Evolutionary conservation across 2,888 invertebrate genomes (phyloP).

Genomic region (Caenorhabditis sp.): DNA sequence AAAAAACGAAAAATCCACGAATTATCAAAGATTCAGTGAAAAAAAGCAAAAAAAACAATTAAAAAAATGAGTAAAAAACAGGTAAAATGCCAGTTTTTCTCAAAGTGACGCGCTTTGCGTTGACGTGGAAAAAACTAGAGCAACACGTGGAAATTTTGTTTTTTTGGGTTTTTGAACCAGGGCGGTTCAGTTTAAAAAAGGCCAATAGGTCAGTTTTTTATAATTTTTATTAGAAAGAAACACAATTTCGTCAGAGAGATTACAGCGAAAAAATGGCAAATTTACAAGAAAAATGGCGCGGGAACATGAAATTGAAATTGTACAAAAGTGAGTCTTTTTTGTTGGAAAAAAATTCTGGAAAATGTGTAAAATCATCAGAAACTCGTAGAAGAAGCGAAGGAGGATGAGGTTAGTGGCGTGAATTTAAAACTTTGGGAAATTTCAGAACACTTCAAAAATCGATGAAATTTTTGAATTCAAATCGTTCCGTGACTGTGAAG

Average conservation of each 20-base stretch:
- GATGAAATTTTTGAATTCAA: too few relatives aligned
- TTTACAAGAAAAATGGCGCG: not conserved
- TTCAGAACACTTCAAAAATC: too few relatives aligned
- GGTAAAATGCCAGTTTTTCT: not conserved
- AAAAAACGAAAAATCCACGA: not conserved
- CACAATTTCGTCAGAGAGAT: too few relatives aligned
- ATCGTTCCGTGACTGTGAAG: constrained; percentile 36
- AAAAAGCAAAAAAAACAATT: not conserved
- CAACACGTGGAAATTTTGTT: constrained; percentile 31
- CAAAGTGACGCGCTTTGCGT: not conserved
- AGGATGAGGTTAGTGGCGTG: not conserved
- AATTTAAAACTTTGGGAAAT: not conserved
- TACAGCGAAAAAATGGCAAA: too few relatives aligned
- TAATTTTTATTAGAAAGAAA: too few relatives aligned
- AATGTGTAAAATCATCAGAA: not conserved
- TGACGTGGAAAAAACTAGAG: constrained; percentile 35
- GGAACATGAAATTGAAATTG: not conserved
- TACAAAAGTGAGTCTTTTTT: too few relatives aligned
- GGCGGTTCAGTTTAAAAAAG: too few relatives aligned
- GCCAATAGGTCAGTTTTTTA: too few relatives aligned
- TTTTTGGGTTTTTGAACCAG: not conserved
- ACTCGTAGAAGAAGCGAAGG: not conserved
- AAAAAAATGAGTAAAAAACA: not conserved
- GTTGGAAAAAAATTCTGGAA: too few relatives aligned
- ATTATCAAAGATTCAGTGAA: too few relatives aligned